Percentiles rank a stretch among this genome's conserved stretches.
These are phyloP conservation scores for Trematocara nigrifrons DNA, from an alignment of 2,113 vertebrate species.

Conservation along the genomic window DNA sequence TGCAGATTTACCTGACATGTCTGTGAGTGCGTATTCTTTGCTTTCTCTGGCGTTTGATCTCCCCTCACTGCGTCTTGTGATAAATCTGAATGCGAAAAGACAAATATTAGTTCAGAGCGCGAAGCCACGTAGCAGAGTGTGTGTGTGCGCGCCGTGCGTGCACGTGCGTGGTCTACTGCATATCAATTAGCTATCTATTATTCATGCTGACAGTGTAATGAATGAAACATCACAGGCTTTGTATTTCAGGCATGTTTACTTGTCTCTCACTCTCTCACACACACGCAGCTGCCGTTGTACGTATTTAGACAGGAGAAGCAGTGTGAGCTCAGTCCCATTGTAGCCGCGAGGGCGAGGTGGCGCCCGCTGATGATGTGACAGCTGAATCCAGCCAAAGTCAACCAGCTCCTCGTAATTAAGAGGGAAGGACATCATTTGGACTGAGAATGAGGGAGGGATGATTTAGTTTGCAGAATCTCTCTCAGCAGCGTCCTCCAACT, in stretches of 20 bases:
- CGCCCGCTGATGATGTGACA: conserved; percentile 41
- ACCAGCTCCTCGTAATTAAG: neutral
- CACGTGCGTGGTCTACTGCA: conserved; percentile 40
- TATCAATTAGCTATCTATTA: conserved; percentile 67
- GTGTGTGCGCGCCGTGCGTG: neutral
- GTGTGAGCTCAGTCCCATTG: conserved; percentile 21
- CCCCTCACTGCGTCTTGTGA: neutral
- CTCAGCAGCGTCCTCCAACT: neutral
- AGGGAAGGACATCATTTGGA: neutral
- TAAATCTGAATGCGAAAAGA: conserved; percentile 47
- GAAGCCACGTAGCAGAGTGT: neutral
- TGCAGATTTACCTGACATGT: neutral
- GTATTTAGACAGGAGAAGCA: conserved; percentile 24
- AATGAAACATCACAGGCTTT: conserved; percentile 69
- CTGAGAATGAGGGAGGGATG: neutral
- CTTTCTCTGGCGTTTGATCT: conserved; percentile 3
- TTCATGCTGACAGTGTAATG: conserved; percentile 65
- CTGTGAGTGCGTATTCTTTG: neutral
- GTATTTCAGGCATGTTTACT: conserved; percentile 59
- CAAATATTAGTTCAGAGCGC: conserved; percentile 53
- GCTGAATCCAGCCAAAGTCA: conserved; percentile 8
- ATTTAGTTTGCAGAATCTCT: neutral
- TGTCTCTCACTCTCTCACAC: neutral
- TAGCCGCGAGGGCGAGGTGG: conserved; percentile 28
- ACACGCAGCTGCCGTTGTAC: neutral